A percentile compares a stretch with the other conserved stretches of the same genome.
Evolutionary conservation across 2,113 vertebrate species (phyloP).

Genomic region (Crotalus helleri): DNA sequence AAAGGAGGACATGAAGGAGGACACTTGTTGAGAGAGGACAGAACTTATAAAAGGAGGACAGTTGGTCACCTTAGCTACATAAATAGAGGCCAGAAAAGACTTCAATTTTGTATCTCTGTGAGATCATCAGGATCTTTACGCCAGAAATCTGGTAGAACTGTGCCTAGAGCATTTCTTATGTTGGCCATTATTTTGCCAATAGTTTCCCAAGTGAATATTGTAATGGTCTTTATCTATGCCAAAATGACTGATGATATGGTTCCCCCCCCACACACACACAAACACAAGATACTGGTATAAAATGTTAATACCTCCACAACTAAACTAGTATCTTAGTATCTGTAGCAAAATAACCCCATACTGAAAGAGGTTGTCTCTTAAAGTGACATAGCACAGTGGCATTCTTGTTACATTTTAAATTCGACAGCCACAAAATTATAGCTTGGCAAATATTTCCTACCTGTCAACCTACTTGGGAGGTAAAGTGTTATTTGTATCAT

Average conservation of each 20-base stretch:
- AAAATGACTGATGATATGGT: not conserved
- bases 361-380: not conserved
- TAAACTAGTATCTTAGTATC: not conserved
- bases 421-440: not conserved
- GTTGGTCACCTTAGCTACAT: not conserved
- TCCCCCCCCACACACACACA: rapidly evolving
- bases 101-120: not conserved
- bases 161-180: not conserved
- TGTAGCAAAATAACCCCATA: not conserved
- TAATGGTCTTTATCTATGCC: not conserved
- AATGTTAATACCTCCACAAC: not conserved
- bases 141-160: not conserved
- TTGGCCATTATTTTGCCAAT: not conserved
- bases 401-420: not conserved
- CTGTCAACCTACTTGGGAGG: not conserved
- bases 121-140: not conserved
- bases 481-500: not conserved
- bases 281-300: not conserved
- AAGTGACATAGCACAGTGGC: not conserved
- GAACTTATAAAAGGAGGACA: too few relatives aligned
- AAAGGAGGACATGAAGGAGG: too few relatives aligned
- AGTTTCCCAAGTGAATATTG: not conserved
- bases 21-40: too few relatives aligned
- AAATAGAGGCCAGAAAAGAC: not conserved
- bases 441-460: not conserved